These are phyloP conservation scores for Eutrigla gurnardus DNA, from an alignment of 2,797 vertebrate species.

Conservation along the genomic window DNA sequence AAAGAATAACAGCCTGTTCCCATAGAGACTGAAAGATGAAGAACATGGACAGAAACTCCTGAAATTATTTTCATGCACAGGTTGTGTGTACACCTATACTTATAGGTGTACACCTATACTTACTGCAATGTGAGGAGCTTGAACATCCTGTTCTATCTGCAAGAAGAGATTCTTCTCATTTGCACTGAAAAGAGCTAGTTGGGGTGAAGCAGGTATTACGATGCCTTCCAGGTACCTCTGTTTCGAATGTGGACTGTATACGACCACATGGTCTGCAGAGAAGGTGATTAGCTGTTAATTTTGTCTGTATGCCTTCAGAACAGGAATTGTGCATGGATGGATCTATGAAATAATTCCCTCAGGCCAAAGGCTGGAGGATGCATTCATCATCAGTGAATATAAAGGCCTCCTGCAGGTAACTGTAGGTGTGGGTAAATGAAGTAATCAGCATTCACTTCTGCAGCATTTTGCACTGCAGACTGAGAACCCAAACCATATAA, in stretches of 20 bases:
- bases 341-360: conserved; percentile 5
- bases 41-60: background rate
- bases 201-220: conserved; percentile 46
- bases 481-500: background rate
- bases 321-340: background rate
- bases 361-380: background rate
- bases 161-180: conserved; percentile 31
- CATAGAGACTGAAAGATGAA: background rate
- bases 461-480: background rate
- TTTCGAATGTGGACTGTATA: background rate
- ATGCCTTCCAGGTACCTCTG: conserved; percentile 42
- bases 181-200: conserved; percentile 39
- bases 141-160: conserved; percentile 26
- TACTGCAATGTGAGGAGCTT: conserved; percentile 1
- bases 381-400: conserved; percentile 6
- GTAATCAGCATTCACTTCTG: background rate
- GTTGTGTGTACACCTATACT: conserved; percentile 4
- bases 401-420: background rate
- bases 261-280: conserved; percentile 3
- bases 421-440: background rate
- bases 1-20: background rate
- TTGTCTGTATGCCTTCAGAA: background rate
- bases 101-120: background rate
- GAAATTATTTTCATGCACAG: background rate
- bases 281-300: conserved; percentile 1